Percentiles rank a stretch among this genome's conserved stretches.
These are phyloP conservation scores for Chamaetylas fuelleborni DNA, from an alignment of 2,113 vertebrate genomes.

Conservation along the genomic window DNA sequence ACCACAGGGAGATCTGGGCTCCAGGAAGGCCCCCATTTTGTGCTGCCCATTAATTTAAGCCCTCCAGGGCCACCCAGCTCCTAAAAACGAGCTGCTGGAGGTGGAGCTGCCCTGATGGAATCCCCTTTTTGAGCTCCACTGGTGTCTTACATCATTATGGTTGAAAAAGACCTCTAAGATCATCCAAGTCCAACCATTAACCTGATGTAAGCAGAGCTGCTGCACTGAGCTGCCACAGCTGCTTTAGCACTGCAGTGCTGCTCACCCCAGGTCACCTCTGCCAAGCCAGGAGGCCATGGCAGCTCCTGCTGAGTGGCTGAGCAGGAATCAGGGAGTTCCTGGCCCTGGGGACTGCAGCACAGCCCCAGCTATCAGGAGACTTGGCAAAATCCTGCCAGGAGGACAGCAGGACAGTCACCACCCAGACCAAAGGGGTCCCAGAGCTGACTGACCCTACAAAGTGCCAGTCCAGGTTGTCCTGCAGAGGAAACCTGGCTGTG, in stretches of 20 bases:
- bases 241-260: not conserved
- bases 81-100: not conserved
- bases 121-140: not conserved
- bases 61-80: not conserved
- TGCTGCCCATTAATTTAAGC: not conserved
- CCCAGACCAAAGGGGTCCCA: no score
- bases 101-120: not conserved
- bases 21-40: not conserved
- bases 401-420: no score
- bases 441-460: no score
- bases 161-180: not conserved
- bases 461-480: no score
- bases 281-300: not conserved
- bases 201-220: no score
- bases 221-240: no score
- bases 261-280: not conserved
- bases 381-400: not conserved
- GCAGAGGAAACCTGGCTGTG: no score
- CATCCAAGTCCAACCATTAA: not conserved
- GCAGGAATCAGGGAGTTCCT: not conserved
- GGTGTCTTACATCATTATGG: not conserved
- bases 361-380: not conserved
- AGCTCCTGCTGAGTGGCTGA: accelerated
- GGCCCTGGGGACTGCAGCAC: not conserved
- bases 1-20: not conserved